Evolutionary conservation across 2,888 invertebrate genomes (phyloP).

Genomic region (Priocnemis perturbator): DNA sequence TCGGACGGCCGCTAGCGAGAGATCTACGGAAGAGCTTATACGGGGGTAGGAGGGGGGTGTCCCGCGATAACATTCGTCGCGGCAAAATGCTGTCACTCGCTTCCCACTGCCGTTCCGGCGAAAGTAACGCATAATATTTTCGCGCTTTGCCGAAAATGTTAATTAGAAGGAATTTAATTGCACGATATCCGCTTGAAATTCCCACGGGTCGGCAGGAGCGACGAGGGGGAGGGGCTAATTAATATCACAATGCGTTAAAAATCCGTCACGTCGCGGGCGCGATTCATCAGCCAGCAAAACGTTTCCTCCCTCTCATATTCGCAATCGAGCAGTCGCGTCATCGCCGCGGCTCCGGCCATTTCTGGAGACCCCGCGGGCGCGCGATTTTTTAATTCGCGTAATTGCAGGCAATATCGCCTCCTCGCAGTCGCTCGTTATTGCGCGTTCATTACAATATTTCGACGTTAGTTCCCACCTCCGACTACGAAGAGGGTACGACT

Average conservation of each 20-base stretch:
- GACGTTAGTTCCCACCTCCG: slow-evolving; percentile 11
- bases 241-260: slow-evolving; percentile 15
- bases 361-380: not conserved
- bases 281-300: not conserved
- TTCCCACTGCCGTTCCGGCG: no score
- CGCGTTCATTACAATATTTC: slow-evolving; percentile 40
- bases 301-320: not conserved
- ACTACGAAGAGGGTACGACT: no score
- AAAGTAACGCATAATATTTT: no score
- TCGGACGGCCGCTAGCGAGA: no score
- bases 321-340: not conserved
- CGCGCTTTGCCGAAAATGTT: slow-evolving; percentile 5
- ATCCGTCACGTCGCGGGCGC: slow-evolving; percentile 7
- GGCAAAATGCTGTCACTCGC: no score
- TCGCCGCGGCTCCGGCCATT: not conserved
- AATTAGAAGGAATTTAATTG: slow-evolving; percentile 32
- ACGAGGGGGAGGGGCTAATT: slow-evolving; percentile 2
- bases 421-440: slow-evolving; percentile 18
- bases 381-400: slow-evolving; percentile 35
- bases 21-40: no score
- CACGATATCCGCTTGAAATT: slow-evolving; percentile 14
- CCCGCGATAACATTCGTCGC: no score
- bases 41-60: no score
- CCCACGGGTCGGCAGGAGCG: not conserved
- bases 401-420: slow-evolving; percentile 29